A percentile compares a stretch with the other conserved stretches of the same genome.
These are phyloP conservation scores for Spinibarbus caldwelli DNA, from an alignment of 2,797 vertebrate species.

Conservation along the genomic window DNA sequence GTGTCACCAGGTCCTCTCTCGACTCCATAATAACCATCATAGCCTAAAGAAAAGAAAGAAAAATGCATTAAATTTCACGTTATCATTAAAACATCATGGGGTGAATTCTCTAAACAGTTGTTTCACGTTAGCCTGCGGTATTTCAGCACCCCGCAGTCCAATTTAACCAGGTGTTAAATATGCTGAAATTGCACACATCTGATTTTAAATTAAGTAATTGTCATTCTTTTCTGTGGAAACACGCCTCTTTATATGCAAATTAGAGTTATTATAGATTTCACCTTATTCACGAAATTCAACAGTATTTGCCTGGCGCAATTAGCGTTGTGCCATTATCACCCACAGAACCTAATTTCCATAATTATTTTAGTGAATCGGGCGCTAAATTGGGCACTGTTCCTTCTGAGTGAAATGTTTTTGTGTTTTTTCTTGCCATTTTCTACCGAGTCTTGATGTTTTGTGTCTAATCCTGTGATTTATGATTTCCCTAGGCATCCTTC, in stretches of 20 bases:
- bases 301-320: background rate
- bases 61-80: background rate
- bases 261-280: background rate
- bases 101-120: background rate
- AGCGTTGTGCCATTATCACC: background rate
- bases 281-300: background rate
- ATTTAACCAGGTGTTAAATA: background rate
- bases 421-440: background rate
- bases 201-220: constrained; percentile 13
- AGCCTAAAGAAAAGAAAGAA: background rate
- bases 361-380: background rate
- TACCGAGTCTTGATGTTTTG: background rate
- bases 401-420: background rate
- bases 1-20: background rate
- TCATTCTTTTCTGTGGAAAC: background rate
- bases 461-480: constrained; percentile 16
- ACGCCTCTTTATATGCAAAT: constrained; percentile 12
- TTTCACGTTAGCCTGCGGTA: background rate
- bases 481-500: background rate
- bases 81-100: background rate
- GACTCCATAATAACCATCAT: background rate
- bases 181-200: background rate
- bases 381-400: background rate
- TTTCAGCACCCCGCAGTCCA: background rate
- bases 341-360: constrained; percentile 9